Evolutionary conservation across 2,888 invertebrate species (phyloP).

Genomic region (Cyclophora albipunctata): DNA sequence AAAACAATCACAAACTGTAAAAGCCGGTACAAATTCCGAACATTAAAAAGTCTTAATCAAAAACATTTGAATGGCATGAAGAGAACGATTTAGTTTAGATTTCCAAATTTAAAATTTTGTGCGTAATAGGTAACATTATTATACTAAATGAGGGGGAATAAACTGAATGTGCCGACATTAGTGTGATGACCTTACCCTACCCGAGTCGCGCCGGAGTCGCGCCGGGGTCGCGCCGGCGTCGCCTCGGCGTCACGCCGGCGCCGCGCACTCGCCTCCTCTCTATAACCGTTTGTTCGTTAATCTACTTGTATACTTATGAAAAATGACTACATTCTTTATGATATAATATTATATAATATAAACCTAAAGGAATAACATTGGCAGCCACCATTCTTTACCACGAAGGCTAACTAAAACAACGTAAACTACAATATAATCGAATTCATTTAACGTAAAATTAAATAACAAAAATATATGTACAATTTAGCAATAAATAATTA

Average conservation of each 20-base stretch:
- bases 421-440: slow-evolving; percentile 32
- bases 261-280: slow-evolving; percentile 10
- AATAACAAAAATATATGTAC: slow-evolving; percentile 74
- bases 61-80: slow-evolving; percentile 13
- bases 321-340: slow-evolving; percentile 63
- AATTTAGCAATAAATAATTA: slow-evolving; percentile 72
- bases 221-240: slow-evolving; percentile 1
- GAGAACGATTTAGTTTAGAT: slow-evolving; percentile 21
- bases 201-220: slow-evolving; percentile 4
- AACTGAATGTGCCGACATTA: slow-evolving; percentile 12
- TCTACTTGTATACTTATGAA: slow-evolving; percentile 62
- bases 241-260: neutral
- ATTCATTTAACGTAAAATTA: slow-evolving; percentile 65
- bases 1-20: slow-evolving; percentile 53
- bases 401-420: slow-evolving; percentile 26
- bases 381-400: slow-evolving; percentile 18
- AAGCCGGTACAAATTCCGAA: slow-evolving; percentile 47
- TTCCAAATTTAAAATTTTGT: slow-evolving; percentile 31
- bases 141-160: slow-evolving; percentile 14
- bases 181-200: slow-evolving; percentile 16
- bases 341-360: slow-evolving; percentile 34
- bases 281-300: slow-evolving; percentile 46
- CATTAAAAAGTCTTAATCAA: slow-evolving; percentile 24
- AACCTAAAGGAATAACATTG: slow-evolving; percentile 32
- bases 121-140: slow-evolving; percentile 24